Evolutionary conservation across 2,888 invertebrate genomes (phyloP).

Genomic region (Hemistola chrysoprasaria): DNA sequence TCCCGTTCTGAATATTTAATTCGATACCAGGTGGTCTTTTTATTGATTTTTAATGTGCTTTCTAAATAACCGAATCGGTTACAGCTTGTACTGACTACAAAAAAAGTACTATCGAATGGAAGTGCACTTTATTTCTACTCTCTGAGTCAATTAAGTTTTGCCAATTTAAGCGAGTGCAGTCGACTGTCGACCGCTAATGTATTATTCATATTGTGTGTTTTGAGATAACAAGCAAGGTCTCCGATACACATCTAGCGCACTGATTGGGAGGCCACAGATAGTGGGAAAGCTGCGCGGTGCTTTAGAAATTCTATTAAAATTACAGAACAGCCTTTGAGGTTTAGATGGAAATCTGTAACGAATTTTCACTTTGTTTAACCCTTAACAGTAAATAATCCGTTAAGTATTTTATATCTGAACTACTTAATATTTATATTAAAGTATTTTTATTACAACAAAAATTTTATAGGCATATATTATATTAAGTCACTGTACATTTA

Average conservation of each 20-base stretch:
- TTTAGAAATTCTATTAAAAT: slow-evolving; percentile 60
- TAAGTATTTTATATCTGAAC: too few relatives aligned
- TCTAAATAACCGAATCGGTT: slow-evolving; percentile 24
- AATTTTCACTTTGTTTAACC: too few relatives aligned
- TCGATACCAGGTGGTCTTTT: slow-evolving; percentile 16
- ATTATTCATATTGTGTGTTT: slow-evolving; percentile 81
- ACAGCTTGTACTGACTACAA: slow-evolving; percentile 34
- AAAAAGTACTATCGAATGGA: slow-evolving; percentile 18
- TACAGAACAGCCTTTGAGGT: slow-evolving; percentile 35
- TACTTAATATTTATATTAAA: too few relatives aligned
- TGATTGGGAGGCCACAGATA: slow-evolving; percentile 67
- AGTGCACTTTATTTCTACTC: slow-evolving; percentile 71
- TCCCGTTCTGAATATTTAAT: slow-evolving; percentile 5
- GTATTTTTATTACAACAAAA: too few relatives aligned
- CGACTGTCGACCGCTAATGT: slow-evolving; percentile 70
- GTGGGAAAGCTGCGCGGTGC: slow-evolving; percentile 42
- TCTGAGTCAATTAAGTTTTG: slow-evolving; percentile 79
- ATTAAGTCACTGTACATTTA: too few relatives aligned
- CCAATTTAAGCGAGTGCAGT: slow-evolving; percentile 73
- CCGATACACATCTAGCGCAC: slow-evolving; percentile 78
- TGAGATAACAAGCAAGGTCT: slow-evolving; percentile 79
- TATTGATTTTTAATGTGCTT: slow-evolving; percentile 12
- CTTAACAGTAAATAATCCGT: too few relatives aligned
- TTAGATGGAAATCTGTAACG: slow-evolving; percentile 31
- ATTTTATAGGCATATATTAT: too few relatives aligned